These are phyloP conservation scores for Fulica atra DNA, from an alignment of 2,113 vertebrate genomes.

Conservation along the genomic window DNA sequence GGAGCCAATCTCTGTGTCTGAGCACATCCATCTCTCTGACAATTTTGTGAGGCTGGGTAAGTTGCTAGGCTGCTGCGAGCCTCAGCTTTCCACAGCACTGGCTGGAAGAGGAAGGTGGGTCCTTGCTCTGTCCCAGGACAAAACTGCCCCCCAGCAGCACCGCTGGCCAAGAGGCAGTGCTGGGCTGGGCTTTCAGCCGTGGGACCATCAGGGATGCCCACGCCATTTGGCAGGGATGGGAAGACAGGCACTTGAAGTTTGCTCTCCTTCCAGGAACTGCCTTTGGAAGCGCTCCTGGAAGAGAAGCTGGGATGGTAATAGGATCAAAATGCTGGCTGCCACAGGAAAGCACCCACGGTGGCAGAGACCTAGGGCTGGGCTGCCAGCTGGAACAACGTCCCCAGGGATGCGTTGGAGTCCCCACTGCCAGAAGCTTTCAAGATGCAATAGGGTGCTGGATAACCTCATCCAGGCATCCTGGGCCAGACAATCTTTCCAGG, in stretches of 20 bases:
- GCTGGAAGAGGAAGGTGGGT: not conserved
- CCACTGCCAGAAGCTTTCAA: not conserved
- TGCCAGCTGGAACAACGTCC: not conserved
- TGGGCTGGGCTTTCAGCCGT: not conserved
- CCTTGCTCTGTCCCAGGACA: not conserved
- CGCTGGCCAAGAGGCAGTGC: not conserved
- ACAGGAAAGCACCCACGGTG: not conserved
- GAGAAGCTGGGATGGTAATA: not conserved
- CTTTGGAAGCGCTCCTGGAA: not conserved
- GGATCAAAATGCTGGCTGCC: not conserved
- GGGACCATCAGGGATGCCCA: not conserved
- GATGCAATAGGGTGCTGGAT: not conserved
- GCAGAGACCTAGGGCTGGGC: not conserved
- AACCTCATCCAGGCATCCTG: not conserved
- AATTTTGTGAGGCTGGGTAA: not conserved
- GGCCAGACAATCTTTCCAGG: not conserved
- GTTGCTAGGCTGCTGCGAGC: not conserved
- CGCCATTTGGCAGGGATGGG: rapidly evolving
- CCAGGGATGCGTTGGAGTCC: not conserved
- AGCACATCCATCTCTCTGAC: not conserved
- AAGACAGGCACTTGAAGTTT: not conserved
- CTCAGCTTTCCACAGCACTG: not conserved
- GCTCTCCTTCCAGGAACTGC: not conserved
- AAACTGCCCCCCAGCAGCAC: not conserved
- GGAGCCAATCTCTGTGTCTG: not conserved